phyloP scores from a whole-genome alignment of 2,113 vertebrate genomes.

The Erpornis zantholeuca region DNA sequence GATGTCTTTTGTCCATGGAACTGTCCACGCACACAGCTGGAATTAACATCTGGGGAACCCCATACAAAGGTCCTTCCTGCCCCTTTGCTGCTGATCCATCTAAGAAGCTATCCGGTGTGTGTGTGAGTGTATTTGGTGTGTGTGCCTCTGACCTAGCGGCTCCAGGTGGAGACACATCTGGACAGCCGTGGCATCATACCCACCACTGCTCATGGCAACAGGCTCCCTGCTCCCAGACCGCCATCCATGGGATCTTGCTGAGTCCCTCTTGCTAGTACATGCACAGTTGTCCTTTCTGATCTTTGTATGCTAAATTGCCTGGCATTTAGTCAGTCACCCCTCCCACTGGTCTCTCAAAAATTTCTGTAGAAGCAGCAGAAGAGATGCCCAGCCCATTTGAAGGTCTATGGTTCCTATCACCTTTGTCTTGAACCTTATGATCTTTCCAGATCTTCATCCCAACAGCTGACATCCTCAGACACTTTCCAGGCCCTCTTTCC shows the following conservation, averaged over 20 bases:
- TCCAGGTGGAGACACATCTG: too few relatives aligned
- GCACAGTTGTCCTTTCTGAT: neutral
- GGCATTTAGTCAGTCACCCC: neutral
- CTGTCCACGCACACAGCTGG: too few relatives aligned
- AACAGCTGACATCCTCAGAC: neutral
- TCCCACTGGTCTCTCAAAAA: neutral
- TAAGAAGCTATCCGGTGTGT: too few relatives aligned
- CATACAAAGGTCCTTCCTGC: too few relatives aligned
- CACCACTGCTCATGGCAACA: too few relatives aligned
- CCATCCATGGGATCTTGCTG: fast-evolving
- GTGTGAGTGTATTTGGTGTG: too few relatives aligned
- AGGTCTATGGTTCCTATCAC: neutral
- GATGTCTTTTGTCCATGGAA: too few relatives aligned
- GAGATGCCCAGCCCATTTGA: neutral
- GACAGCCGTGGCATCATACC: too few relatives aligned
- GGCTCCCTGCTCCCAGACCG: neutral
- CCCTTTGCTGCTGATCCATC: too few relatives aligned
- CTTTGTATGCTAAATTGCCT: neutral
- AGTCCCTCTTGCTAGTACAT: fast-evolving
- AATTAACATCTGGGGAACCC: too few relatives aligned
- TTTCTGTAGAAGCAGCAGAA: neutral
- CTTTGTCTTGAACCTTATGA: neutral
- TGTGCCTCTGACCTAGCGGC: too few relatives aligned
- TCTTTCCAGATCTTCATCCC: neutral
- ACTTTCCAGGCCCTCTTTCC: neutral